Evolutionary conservation across 2,888 invertebrate genomes (phyloP), one percentile per base, ranked within the genome.

Genomic region (Cacoxenus indagator): DNA sequence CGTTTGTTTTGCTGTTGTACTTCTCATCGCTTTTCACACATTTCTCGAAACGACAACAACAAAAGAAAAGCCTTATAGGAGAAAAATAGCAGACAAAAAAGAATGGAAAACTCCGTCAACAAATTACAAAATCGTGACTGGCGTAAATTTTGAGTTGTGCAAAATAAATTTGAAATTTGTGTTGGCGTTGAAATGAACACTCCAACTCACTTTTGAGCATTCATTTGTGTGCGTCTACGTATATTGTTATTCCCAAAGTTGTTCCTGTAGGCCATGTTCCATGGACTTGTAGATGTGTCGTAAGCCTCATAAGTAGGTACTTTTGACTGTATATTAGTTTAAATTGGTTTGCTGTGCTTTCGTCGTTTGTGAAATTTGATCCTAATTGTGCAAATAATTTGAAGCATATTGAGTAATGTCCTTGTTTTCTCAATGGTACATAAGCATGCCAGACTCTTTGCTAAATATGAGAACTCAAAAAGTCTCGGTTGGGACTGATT

Each of bases 61-160:
- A 70, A 62, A 69, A 66, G 31, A 22, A 26, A 26, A 27, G 2
- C 17, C 31, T 61, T 17, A 8, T 51, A 51, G 14, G 19, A 51
- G 11, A 2, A 43, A 43, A 43, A 43, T n/a, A 43, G 11, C 45
- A n/a, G n/a, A n/a, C 2, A 59, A 29, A 17, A 51, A 54, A 46
- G 57, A 64, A 61, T 69, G 19, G 61, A 75, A 71, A 72, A 72
- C 73, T 70, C 73, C 74, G 69, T 73, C 37, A 37, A 76, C 78
- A 84, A 83, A 83, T 84, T 84, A 78, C 83, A 72, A 77, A 82
- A 76, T 83, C 84, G 84, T 83, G 83, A 83, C 83, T 83, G 75
- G 81, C 73, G 75, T 75, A 78, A 82, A 79, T 82, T 81, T 82
- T 70, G 65, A 74, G 75, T 71, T 78, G 66, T 72, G 67, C 73